A percentile compares a stretch with the other conserved stretches of the same genome.
phyloP scores from a whole-genome alignment of 1,140 invertebrate genomes.

The Sminthurinus signatus region DNA sequence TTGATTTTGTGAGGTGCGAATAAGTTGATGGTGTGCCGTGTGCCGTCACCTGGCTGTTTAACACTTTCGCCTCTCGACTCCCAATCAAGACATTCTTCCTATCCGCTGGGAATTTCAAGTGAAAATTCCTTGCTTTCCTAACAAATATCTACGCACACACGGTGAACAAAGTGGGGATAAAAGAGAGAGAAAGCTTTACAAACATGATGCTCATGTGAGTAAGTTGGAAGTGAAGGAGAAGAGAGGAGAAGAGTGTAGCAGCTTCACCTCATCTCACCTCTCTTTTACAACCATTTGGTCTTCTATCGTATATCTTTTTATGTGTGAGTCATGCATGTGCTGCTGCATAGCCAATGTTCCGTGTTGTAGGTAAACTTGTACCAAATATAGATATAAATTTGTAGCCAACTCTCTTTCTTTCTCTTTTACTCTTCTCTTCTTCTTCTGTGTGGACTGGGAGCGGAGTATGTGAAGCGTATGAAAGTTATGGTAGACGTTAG shows the following conservation, averaged over 20 bases:
- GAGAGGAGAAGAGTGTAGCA: neutral
- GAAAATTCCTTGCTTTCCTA: conserved; percentile 16
- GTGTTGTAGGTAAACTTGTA: too few species aligned
- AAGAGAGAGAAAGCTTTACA: too few species aligned
- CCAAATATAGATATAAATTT: too few species aligned
- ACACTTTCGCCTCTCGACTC: conserved; percentile 38
- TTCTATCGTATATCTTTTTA: too few species aligned
- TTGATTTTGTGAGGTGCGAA: conserved; percentile 39
- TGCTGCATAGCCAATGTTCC: too few species aligned
- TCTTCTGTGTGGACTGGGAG: neutral
- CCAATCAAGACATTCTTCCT: conserved; percentile 36
- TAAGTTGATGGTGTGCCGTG: too few species aligned
- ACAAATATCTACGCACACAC: conserved; percentile 1
- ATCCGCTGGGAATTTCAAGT: conserved; percentile 36
- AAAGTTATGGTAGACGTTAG: neutral
- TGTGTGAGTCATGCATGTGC: too few species aligned
- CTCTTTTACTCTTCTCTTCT: neutral
- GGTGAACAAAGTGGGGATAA: neutral
- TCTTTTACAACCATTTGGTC: conserved; percentile 8
- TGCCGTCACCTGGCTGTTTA: conserved; percentile 41
- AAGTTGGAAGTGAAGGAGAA: neutral
- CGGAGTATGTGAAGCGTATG: neutral
- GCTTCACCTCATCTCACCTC: conserved; percentile 17
- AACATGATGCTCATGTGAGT: too few species aligned
- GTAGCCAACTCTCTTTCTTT: neutral